Evolutionary conservation across 1,140 invertebrate species (phyloP).

Genomic region (Drosophila novamexicana): DNA sequence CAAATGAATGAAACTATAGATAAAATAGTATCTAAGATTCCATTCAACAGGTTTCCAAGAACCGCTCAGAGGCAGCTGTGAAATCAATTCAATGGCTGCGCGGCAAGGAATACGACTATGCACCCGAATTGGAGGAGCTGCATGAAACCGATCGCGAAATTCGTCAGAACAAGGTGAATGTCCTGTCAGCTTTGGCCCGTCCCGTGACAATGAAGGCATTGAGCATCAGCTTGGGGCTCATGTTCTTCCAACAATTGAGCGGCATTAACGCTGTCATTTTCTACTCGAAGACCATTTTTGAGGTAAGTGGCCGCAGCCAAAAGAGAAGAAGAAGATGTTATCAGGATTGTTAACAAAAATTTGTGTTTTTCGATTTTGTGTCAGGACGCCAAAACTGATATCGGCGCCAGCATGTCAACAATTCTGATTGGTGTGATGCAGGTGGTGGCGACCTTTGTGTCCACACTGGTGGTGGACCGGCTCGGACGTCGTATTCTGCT

Average conservation of each 20-base stretch:
- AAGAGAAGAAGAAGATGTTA: no score
- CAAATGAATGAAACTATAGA: no score
- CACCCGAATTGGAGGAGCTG: conserved; percentile 86
- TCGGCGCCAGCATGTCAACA: conserved; percentile 86
- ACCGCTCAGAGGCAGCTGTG: conserved; percentile 87
- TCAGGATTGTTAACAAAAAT: neutral
- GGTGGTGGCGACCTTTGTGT: conserved; percentile 89
- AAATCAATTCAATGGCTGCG: conserved; percentile 88
- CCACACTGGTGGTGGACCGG: conserved; percentile 91
- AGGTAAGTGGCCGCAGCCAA: conserved; percentile 42
- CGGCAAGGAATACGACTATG: conserved; percentile 88
- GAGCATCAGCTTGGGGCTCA: conserved; percentile 90
- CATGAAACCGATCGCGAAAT: conserved; percentile 86
- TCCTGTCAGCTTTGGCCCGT: conserved; percentile 86
- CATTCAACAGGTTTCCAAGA: conserved; percentile 84
- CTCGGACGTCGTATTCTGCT: conserved; percentile 90
- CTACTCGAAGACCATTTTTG: conserved; percentile 91
- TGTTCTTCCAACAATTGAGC: conserved; percentile 94
- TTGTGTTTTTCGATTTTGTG: neutral
- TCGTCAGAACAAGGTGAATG: conserved; percentile 86
- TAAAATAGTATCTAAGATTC: neutral
- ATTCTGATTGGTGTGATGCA: conserved; percentile 93
- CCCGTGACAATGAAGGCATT: conserved; percentile 88
- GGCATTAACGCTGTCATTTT: conserved; percentile 95
- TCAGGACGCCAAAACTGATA: conserved; percentile 86